phyloP scores from a whole-genome alignment of 2,797 vertebrate genomes.

The Thamnophis elegans region DNA sequence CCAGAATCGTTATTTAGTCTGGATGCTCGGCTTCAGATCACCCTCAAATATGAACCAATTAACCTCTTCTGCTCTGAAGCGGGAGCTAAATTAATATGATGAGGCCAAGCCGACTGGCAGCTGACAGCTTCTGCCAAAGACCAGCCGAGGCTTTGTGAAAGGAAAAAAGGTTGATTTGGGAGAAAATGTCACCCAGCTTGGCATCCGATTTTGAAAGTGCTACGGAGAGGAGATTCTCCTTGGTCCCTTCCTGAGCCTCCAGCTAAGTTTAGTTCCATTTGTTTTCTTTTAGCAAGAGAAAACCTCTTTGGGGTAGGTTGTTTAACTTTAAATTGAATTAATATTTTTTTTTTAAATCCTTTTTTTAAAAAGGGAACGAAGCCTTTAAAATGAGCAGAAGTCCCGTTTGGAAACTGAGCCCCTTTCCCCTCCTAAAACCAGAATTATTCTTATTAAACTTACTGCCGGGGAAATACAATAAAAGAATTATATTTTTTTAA shows the following conservation, averaged over 20 bases:
- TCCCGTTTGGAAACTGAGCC: neutral
- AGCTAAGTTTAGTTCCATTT: neutral
- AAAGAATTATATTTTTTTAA: too few species aligned
- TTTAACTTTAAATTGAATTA: neutral
- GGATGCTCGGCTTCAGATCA: neutral
- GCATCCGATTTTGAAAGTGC: neutral
- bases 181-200: neutral
- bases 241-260: neutral
- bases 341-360: too few species aligned
- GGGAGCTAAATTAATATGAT: neutral
- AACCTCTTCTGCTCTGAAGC: neutral
- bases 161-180: neutral
- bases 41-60: neutral
- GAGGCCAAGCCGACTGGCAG: neutral
- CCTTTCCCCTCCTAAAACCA: neutral
- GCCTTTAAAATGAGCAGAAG: neutral
- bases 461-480: too few species aligned
- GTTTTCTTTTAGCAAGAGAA: neutral
- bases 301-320: neutral
- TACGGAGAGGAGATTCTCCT: neutral
- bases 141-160: neutral
- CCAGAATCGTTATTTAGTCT: constrained; percentile 19
- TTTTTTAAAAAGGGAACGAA: too few species aligned
- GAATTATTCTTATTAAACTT: too few species aligned
- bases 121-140: neutral